phyloP scores from a whole-genome alignment of 2,797 vertebrate species.

The Sebastes variabilis region DNA sequence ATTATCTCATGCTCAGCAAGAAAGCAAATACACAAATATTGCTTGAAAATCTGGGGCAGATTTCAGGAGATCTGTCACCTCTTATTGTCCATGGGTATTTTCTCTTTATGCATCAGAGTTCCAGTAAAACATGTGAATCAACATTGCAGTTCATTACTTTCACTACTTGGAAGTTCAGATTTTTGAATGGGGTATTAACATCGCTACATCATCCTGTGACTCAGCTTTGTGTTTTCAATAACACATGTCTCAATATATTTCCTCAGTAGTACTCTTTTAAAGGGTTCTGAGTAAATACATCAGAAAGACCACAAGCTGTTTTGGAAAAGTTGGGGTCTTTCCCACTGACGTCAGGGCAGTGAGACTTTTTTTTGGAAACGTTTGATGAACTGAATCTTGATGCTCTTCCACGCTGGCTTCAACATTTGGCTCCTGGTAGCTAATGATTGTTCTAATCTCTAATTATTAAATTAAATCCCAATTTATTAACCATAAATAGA shows the following conservation, averaged over 20 bases:
- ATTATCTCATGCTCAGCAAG: neutral
- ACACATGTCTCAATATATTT: neutral
- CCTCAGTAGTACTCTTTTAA: slow-evolving; percentile 5
- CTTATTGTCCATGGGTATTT: neutral
- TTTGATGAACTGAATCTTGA: slow-evolving; percentile 25
- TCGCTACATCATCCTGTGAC: neutral
- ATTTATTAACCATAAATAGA: slow-evolving; percentile 13
- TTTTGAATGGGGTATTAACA: neutral
- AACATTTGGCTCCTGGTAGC: slow-evolving; percentile 19
- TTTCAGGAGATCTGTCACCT: neutral
- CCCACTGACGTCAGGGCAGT: slow-evolving; percentile 42
- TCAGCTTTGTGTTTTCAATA: neutral
- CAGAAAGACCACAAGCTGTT: slow-evolving; percentile 19
- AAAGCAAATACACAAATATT: neutral
- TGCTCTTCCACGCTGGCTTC: slow-evolving; percentile 14
- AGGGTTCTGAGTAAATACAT: slow-evolving; percentile 10
- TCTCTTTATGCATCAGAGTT: neutral
- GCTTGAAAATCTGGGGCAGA: neutral
- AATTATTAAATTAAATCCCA: slow-evolving; percentile 12
- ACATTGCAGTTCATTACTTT: neutral
- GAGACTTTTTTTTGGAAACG: slow-evolving; percentile 28
- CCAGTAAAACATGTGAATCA: neutral
- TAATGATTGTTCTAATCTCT: slow-evolving; percentile 22
- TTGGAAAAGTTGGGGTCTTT: slow-evolving; percentile 52
- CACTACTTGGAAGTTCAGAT: neutral